phyloP scores from a whole-genome alignment of 2,113 vertebrate genomes.

The Xiphophorus couchianus region DNA sequence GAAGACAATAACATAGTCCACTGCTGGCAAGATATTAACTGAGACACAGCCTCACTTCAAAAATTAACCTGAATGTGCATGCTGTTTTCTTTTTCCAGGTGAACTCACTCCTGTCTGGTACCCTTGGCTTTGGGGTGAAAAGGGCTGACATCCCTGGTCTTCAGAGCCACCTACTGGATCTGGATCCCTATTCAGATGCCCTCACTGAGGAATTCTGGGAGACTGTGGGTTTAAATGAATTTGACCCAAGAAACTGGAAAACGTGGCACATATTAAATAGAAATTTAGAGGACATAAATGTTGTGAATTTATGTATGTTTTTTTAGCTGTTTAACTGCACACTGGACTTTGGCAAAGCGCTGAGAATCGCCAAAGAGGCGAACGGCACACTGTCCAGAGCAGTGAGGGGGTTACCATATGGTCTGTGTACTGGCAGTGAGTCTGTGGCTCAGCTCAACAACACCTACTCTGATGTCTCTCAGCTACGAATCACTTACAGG shows the following conservation, averaged over 20 bases:
- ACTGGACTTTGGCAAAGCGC: slow-evolving; percentile 66
- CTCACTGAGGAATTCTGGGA: slow-evolving; percentile 88
- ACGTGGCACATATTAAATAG: neutral
- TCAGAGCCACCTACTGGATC: slow-evolving; percentile 72
- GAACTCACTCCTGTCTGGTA: slow-evolving; percentile 79
- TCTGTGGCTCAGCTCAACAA: slow-evolving; percentile 77
- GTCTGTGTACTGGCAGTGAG: slow-evolving; percentile 81
- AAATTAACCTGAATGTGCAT: neutral
- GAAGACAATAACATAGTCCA: no score
- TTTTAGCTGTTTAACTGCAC: slow-evolving; percentile 85
- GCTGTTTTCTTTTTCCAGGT: slow-evolving; percentile 43
- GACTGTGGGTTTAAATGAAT: slow-evolving; percentile 51
- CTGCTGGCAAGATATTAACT: neutral
- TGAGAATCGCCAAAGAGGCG: slow-evolving; percentile 28
- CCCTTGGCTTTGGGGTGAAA: slow-evolving; percentile 83
- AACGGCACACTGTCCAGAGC: slow-evolving; percentile 50
- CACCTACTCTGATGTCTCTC: slow-evolving; percentile 85
- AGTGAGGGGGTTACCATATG: slow-evolving; percentile 39
- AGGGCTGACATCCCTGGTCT: slow-evolving; percentile 81
- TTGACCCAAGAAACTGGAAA: neutral
- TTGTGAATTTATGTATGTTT: slow-evolving; percentile 13
- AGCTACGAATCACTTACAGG: slow-evolving; percentile 85
- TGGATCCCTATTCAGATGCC: slow-evolving; percentile 78
- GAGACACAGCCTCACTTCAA: neutral
- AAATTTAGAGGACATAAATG: neutral